Conservation (phyloP, 2,113 vertebrate genomes). For the Jacana jacana region DNA sequence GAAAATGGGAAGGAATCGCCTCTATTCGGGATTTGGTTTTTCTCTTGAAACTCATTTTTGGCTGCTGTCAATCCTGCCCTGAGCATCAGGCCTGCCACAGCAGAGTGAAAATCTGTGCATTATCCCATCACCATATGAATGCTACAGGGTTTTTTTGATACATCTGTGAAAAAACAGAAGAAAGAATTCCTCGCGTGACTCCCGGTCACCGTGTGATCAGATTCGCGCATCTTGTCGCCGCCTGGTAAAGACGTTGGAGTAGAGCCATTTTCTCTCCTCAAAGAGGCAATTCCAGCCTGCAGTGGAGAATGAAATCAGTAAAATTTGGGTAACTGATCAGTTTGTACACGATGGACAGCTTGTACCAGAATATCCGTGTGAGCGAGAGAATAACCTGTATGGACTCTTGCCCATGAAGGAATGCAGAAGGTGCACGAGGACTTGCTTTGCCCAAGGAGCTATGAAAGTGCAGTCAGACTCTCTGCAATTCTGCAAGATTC, state of each 20-base stretch:
- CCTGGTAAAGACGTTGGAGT: neutral
- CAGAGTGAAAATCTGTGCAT: neutral
- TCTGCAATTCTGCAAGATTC: neutral
- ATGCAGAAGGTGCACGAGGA: neutral
- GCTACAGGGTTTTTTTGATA: neutral
- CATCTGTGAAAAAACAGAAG: neutral
- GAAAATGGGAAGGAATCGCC: neutral
- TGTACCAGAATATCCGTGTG: neutral
- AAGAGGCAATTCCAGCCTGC: neutral
- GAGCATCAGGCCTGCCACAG: fast-evolving
- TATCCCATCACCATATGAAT: neutral
- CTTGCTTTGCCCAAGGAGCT: neutral
- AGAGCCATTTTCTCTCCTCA: neutral
- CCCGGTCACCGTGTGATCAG: neutral
- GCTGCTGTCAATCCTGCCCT: neutral
- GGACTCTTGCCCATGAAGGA: neutral
- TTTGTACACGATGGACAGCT: neutral
- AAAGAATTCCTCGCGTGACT: neutral
- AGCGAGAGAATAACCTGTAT: neutral
- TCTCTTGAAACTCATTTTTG: neutral
- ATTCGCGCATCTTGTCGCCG: neutral
- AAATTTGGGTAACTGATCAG: neutral
- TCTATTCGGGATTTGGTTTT: neutral
- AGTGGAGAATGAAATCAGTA: neutral
- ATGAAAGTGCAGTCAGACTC: neutral